Conservation (phyloP, 1,140 invertebrate species). For the Bombus consobrinus region DNA sequence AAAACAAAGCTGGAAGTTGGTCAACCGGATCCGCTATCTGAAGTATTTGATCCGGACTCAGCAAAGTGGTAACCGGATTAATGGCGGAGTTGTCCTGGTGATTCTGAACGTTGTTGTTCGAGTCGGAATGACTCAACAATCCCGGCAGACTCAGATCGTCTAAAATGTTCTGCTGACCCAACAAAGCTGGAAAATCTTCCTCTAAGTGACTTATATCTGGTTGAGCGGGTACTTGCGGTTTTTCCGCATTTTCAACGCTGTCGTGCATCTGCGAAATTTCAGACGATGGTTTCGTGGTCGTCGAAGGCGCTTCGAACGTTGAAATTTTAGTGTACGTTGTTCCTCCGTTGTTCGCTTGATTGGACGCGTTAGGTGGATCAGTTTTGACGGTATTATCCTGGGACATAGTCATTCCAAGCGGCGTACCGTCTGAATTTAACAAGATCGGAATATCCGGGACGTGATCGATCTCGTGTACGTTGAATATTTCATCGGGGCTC, state of each 20-base stretch:
- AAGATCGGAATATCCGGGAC: constrained; percentile 79
- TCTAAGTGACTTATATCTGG: constrained; percentile 68
- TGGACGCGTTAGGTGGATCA: constrained; percentile 36
- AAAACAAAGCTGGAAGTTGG: constrained; percentile 76
- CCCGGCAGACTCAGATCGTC: constrained; percentile 74
- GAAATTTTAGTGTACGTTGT: constrained; percentile 69
- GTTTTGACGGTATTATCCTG: constrained; percentile 41
- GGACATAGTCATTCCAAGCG: constrained; percentile 62
- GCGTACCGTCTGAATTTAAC: constrained; percentile 76
- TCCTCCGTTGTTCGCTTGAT: constrained; percentile 33
- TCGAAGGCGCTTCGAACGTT: constrained; percentile 52
- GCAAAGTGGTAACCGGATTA: constrained; percentile 82
- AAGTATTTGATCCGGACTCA: constrained; percentile 77
- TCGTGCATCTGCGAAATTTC: constrained; percentile 30
- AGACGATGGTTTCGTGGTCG: constrained; percentile 13
- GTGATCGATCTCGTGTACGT: constrained; percentile 76
- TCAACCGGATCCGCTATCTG: constrained; percentile 80
- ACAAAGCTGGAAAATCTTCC: constrained; percentile 68
- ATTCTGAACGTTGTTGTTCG: constrained; percentile 75
- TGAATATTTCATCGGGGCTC: constrained; percentile 39
- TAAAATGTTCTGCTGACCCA: constrained; percentile 73
- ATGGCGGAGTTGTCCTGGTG: constrained; percentile 72
- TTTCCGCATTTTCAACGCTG: constrained; percentile 69
- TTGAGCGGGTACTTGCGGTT: constrained; percentile 63
- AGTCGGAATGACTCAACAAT: constrained; percentile 72